Evolutionary conservation across 2,113 vertebrate genomes (phyloP), one percentile per base, ranked within the genome.

Genomic region (Pagrus major): DNA sequence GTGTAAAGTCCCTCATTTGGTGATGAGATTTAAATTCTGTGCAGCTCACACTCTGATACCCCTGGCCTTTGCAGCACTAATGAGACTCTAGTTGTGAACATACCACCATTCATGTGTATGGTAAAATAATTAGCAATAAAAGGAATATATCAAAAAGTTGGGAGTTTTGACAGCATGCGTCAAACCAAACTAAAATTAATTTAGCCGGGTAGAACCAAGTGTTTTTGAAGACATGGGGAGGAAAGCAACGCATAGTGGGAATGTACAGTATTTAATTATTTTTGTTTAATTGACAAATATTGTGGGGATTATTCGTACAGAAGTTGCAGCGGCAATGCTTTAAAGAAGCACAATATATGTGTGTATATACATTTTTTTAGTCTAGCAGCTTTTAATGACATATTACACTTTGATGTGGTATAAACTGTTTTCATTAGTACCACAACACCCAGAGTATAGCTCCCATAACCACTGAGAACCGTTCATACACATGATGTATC

Each of bases 371-470:
- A n/a, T 37, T 33, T 39, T 56, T 31, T 33, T 54, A 51, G 7
- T 2, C 8, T 2, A 35, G 16, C 31, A 31, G 41, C 35, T 12
- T 65, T 59, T 39, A 61, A 66, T 79, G 33, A 35, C 14, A 39
- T 49, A 58, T 41, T 20, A 27, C 7, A 27, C 42, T 76, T 39
- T 72, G 6, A 60, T 60, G 7, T 71, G 16, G 39, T 37, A 65
- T 71, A 7, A 41, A 23, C 9, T 16, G 10, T 77, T 78, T 86
- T 46, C 15, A 79, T 69, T 31, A 70, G 51, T 55, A 69, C 9
- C 27, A 35, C 21, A 27, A 31, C 16, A 63, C 21, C 23, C 2
- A 68, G n/a, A n/a, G 2, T 20, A 0, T 0, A n/a, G 27, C 29
- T 64, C 37, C 20, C n/a, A 44, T 25, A 6, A 21, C 46, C 47